Evolutionary conservation across 2,888 invertebrate species (phyloP).

Genomic region (Elmis aenea): DNA sequence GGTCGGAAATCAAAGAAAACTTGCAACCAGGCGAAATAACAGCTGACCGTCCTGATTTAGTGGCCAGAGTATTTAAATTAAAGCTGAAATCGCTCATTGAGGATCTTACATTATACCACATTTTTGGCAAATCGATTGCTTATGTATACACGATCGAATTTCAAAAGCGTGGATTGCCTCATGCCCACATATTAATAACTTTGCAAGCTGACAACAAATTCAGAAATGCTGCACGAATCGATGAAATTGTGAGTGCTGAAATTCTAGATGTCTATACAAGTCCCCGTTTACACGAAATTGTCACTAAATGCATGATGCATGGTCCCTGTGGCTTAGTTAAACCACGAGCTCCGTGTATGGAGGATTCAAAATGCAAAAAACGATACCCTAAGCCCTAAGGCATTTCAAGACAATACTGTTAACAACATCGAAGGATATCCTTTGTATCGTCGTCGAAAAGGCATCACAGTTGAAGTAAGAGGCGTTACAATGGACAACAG

Average conservation of each 20-base stretch:
- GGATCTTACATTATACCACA: constrained; percentile 6
- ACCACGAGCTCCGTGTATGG: constrained; percentile 6
- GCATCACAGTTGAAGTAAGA: constrained; percentile 12
- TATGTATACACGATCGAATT: constrained; percentile 22
- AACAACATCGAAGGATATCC: constrained; percentile 29
- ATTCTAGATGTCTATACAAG: constrained; percentile 31
- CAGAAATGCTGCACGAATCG: background rate
- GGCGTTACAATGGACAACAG: constrained; percentile 29
- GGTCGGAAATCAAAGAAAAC: constrained; percentile 39
- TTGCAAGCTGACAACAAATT: constrained; percentile 1
- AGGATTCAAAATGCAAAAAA: constrained; percentile 4
- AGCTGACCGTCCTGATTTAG: constrained; percentile 38
- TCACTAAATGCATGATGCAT: constrained; percentile 28
- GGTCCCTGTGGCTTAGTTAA: constrained; percentile 8
- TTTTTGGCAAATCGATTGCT: constrained; percentile 11
- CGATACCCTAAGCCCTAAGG: constrained; percentile 27
- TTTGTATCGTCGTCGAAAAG: constrained; percentile 23
- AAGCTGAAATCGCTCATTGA: constrained; percentile 15
- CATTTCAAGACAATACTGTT: background rate
- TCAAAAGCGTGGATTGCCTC: constrained; percentile 20
- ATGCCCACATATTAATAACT: constrained; percentile 3
- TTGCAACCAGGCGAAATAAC: constrained; percentile 28
- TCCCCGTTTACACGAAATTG: constrained; percentile 30
- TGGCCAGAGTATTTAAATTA: constrained; percentile 20
- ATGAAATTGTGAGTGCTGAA: constrained; percentile 23